Percentiles rank a stretch among this genome's conserved stretches.
Evolutionary conservation across 2,797 vertebrate genomes (phyloP).

Genomic region (Hippoglossus hippoglossus): DNA sequence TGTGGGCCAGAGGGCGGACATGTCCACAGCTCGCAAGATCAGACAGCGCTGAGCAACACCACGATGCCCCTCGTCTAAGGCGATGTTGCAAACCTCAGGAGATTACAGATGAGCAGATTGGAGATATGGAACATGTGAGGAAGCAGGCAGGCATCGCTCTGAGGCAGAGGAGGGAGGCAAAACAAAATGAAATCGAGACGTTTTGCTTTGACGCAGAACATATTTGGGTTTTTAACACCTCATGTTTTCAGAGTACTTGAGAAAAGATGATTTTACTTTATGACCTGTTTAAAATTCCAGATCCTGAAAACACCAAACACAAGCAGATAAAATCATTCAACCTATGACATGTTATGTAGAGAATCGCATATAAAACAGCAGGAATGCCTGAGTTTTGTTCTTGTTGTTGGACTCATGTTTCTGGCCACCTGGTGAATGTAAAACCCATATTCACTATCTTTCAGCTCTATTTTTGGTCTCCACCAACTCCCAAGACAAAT

Average conservation of each 20-base stretch:
- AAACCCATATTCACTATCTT: neutral
- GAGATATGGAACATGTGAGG: slow-evolving; percentile 57
- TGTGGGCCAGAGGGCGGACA: slow-evolving; percentile 69
- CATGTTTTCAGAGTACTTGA: slow-evolving; percentile 28
- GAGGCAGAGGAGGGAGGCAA: slow-evolving; percentile 9
- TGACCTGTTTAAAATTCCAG: slow-evolving; percentile 32
- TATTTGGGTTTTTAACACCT: slow-evolving; percentile 57
- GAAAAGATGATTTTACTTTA: slow-evolving; percentile 33
- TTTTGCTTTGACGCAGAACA: slow-evolving; percentile 37
- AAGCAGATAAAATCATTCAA: slow-evolving; percentile 49
- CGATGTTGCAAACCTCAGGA: slow-evolving; percentile 69
- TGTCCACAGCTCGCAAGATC: slow-evolving; percentile 66
- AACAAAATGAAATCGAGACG: slow-evolving; percentile 31
- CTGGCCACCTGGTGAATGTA: neutral
- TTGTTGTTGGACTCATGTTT: neutral
- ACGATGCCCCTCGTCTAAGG: slow-evolving; percentile 44
- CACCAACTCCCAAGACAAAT: neutral
- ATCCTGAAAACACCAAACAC: slow-evolving; percentile 46
- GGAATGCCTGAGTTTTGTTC: too few relatives aligned
- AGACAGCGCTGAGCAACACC: slow-evolving; percentile 48
- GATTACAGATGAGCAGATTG: slow-evolving; percentile 61
- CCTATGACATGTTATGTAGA: slow-evolving; percentile 18
- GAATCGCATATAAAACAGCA: neutral
- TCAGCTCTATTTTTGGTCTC: slow-evolving; percentile 1
- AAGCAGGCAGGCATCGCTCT: slow-evolving; percentile 37